Conservation (phyloP, 30 jellyfish, hydroid and myxozoan genomes). For the Mastigias papua region DNA sequence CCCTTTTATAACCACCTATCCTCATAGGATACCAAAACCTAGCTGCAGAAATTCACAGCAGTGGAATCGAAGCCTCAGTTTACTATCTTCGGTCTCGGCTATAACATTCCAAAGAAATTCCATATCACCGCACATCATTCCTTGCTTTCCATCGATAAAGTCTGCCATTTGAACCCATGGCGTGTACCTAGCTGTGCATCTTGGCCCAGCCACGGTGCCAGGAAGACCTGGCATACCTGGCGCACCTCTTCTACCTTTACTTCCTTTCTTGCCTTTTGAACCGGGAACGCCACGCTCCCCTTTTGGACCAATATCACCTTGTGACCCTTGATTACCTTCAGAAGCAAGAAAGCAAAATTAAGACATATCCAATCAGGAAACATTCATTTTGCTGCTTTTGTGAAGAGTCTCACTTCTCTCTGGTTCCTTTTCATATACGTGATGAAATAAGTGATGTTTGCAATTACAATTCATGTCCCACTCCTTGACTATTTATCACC, state of each 20-base stretch:
- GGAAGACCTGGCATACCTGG: constrained; percentile 83
- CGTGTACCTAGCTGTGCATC: constrained; percentile 74
- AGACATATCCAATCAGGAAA: not conserved
- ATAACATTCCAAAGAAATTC: constrained; percentile 80
- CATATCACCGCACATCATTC: constrained; percentile 79
- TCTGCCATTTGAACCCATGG: constrained; percentile 62
- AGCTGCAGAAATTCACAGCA: constrained; percentile 77
- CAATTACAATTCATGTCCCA: no score
- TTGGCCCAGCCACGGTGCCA: constrained; percentile 76
- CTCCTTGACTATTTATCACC: no score
- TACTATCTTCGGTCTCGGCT: constrained; percentile 57
- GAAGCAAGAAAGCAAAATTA: not conserved
- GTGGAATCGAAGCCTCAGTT: constrained; percentile 57
- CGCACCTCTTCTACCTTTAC: constrained; percentile 69
- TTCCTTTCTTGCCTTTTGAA: constrained; percentile 55
- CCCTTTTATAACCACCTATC: no score
- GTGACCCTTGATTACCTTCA: constrained; percentile 41
- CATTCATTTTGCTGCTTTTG: no score
- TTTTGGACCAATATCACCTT: constrained; percentile 44
- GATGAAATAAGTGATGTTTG: no score
- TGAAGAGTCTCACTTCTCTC: no score
- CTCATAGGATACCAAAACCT: constrained; percentile 23
- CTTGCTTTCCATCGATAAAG: constrained; percentile 65
- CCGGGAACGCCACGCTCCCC: constrained; percentile 57
- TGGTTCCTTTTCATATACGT: no score